These are phyloP conservation scores for Psittacula echo DNA, from an alignment of 2,797 vertebrate species.

Conservation along the genomic window DNA sequence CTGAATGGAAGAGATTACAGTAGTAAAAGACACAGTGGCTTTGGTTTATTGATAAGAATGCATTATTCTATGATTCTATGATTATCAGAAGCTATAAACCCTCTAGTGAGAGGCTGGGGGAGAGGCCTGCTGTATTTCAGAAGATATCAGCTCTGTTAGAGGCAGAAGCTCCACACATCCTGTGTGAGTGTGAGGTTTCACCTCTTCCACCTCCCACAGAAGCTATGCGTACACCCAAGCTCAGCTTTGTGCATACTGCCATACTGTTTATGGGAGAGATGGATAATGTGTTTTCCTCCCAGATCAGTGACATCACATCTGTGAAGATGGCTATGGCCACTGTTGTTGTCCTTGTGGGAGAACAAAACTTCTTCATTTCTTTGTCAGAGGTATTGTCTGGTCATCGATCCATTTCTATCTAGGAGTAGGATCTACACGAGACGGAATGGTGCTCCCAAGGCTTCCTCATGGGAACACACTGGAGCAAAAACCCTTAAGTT, in stretches of 20 bases:
- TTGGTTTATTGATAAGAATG: background rate
- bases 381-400: background rate
- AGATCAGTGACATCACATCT: background rate
- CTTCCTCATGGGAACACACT: background rate
- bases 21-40: background rate
- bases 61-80: background rate
- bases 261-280: background rate
- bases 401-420: background rate
- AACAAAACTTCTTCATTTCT: background rate
- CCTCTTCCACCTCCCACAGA: background rate
- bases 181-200: background rate
- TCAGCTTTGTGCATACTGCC: background rate
- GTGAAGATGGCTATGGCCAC: background rate
- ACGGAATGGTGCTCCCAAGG: background rate
- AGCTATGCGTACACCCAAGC: background rate
- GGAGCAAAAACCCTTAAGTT: background rate
- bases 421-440: background rate
- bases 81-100: background rate
- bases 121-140: background rate
- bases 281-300: rapidly evolving
- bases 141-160: background rate
- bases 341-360: background rate
- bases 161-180: background rate
- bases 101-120: background rate
- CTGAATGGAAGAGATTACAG: background rate